Evolutionary conservation across 2,797 vertebrate species (phyloP), one percentile per base, ranked within the genome.

Genomic region (Acipenser oxyrinchus): DNA sequence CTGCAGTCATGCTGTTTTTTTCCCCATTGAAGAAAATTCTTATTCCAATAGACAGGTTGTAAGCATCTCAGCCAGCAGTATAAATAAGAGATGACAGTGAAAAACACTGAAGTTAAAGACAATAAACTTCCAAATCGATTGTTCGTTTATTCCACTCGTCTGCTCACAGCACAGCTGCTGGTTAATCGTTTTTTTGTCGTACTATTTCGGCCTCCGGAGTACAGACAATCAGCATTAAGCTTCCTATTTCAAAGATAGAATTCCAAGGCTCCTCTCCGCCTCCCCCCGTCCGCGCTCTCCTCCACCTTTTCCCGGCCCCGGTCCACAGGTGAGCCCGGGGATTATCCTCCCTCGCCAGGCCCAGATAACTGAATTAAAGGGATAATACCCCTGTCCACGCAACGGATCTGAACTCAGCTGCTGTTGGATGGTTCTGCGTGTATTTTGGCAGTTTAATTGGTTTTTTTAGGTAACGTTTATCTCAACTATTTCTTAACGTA

Each of bases 341-440:
- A 87, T 82, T 70, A 74, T 76, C 74, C 72, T 76, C 60, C 65
- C 63, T 80, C 82, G 80, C 81, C 79, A 88, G 88, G 89, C 89
- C 88, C 76, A 58, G 50, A 60, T 63, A 58, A 23, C 71, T 76
- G 79, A 75, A 60, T 65, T 13, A 60, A 18, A 37, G 67, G 58
- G 37, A 67, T 51, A 62, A 13, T 18, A 51, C 62, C 76, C 83
- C 74, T 72, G 62, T 71, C 51, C 51, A 12, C 37, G 58, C 49
- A 12, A 23, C 23, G 6, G 13, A 11, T 6, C 51, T 48, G 23
- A 50, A 71, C 53, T 49, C 60, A 7, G 5, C 23, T 37, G 23
- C 23, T 55, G 64, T 3, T 57, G 51, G 15, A 57, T 12, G 23
- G 37, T 15, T 59, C 51, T 8, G 64, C 60, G 18, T 60, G 13